A percentile compares a stretch with the other conserved stretches of the same genome.
Conservation (phyloP, 37 sponge, comb jelly and placozoan species). For the Eunapius fragilis region DNA sequence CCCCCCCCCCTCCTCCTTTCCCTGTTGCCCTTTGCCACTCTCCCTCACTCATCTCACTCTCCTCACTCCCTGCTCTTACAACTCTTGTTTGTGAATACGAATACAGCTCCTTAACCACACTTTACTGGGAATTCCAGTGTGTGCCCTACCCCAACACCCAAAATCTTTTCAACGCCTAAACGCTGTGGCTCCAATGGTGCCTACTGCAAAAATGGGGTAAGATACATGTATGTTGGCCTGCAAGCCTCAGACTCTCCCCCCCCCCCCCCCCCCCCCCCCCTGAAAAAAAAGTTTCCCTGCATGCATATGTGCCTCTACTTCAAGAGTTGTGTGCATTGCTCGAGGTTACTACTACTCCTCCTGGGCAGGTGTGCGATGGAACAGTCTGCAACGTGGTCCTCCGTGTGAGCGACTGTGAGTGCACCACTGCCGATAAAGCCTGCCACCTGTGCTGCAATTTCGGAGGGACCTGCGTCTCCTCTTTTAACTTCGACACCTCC, state of each 20-base stretch:
- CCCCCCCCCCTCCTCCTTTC: too few species aligned
- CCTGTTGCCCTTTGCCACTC: too few species aligned
- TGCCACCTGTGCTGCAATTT: conserved; percentile 68
- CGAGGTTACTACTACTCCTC: too few species aligned
- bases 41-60: too few species aligned
- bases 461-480: conserved; percentile 32
- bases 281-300: too few species aligned
- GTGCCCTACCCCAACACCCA: conserved; percentile 58
- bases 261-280: too few species aligned
- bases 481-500: too few species aligned
- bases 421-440: conserved; percentile 14
- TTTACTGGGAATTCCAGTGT: conserved; percentile 41
- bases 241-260: too few species aligned
- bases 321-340: background rate
- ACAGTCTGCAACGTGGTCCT: conserved; percentile 49
- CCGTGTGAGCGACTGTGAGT: conserved; percentile 44
- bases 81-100: too few species aligned
- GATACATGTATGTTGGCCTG: background rate
- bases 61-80: too few species aligned
- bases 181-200: conserved; percentile 29
- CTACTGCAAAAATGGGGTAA: conserved; percentile 37
- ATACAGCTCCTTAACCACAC: conserved; percentile 48
- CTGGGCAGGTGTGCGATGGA: conserved; percentile 71
- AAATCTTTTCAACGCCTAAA: conserved; percentile 18
- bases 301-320: background rate